Conservation (phyloP, 2,797 vertebrate genomes). For the Nyctibius grandis region DNA sequence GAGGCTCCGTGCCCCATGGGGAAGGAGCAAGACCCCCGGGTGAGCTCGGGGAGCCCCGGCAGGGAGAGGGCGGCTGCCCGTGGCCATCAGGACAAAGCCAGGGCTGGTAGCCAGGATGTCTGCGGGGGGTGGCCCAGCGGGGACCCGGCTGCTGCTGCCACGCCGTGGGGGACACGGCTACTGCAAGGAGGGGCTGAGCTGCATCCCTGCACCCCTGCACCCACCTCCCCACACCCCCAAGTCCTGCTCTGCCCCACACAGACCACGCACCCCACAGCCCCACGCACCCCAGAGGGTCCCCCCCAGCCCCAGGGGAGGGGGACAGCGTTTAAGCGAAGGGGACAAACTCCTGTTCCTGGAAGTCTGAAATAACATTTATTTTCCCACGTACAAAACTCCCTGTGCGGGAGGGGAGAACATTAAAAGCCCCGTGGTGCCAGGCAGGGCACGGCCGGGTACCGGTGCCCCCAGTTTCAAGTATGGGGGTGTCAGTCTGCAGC, state of each 20-base stretch:
- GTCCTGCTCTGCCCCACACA: not conserved
- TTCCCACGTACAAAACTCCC: not conserved
- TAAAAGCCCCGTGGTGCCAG: not conserved
- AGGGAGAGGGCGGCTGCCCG: not conserved
- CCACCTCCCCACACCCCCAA: not conserved
- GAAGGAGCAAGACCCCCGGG: not conserved
- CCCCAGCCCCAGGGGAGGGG: not conserved
- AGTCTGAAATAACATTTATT: not conserved
- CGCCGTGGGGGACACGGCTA: not conserved
- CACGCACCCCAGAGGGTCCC: rapidly evolving
- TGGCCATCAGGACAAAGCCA: rapidly evolving
- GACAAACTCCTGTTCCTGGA: rapidly evolving
- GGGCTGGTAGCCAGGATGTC: not conserved
- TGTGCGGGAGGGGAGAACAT: not conserved
- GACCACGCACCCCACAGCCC: not conserved
- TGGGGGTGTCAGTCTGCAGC: not conserved
- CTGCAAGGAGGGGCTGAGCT: not conserved
- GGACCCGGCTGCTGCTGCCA: not conserved
- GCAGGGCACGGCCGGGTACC: not conserved
- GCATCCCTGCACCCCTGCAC: no score
- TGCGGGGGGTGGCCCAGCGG: not conserved
- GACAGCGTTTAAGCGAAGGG: not conserved
- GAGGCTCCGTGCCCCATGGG: rapidly evolving
- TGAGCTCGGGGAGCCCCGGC: rapidly evolving
- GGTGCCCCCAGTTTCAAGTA: not conserved